A percentile compares a stretch with the other conserved stretches of the same genome.
phyloP scores from a whole-genome alignment of 1,140 invertebrate genomes.

The Heliconius hermathena region DNA sequence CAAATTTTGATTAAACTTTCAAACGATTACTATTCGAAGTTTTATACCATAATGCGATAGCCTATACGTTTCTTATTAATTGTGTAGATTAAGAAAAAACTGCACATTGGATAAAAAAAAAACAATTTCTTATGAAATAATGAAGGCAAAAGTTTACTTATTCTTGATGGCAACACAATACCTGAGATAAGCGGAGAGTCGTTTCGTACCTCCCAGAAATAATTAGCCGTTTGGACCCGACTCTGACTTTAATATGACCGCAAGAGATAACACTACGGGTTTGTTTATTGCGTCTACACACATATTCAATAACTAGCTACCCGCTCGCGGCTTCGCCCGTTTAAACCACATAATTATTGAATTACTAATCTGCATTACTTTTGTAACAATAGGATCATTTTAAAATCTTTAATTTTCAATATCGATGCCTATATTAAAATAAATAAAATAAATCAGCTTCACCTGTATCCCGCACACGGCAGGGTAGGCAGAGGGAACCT shows the following conservation, averaged over 20 bases:
- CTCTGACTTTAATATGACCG: conserved; percentile 31
- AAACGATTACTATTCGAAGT: neutral
- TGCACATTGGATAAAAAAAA: neutral
- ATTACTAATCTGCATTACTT: too few relatives aligned
- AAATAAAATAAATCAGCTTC: too few relatives aligned
- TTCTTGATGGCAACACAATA: conserved; percentile 17
- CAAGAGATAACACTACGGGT: conserved; percentile 23
- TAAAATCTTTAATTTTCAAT: too few relatives aligned
- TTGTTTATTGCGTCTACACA: neutral
- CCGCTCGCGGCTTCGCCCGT: too few relatives aligned
- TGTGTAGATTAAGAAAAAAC: neutral
- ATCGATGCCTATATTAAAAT: too few relatives aligned
- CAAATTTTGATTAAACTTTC: neutral
- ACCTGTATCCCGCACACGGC: too few relatives aligned
- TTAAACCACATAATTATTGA: too few relatives aligned
- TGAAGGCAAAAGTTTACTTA: neutral
- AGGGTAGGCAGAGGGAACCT: too few relatives aligned
- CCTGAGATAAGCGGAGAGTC: conserved; percentile 21
- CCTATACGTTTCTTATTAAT: neutral
- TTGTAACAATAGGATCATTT: neutral
- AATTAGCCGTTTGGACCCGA: conserved; percentile 4
- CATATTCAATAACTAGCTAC: neutral
- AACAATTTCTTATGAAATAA: neutral
- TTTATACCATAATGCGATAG: neutral
- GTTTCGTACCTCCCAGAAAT: conserved; percentile 17